Percentiles rank a stretch among this genome's conserved stretches.
These are phyloP conservation scores for Apocheima hispidaria DNA, from an alignment of 2,888 invertebrate species.

Conservation along the genomic window DNA sequence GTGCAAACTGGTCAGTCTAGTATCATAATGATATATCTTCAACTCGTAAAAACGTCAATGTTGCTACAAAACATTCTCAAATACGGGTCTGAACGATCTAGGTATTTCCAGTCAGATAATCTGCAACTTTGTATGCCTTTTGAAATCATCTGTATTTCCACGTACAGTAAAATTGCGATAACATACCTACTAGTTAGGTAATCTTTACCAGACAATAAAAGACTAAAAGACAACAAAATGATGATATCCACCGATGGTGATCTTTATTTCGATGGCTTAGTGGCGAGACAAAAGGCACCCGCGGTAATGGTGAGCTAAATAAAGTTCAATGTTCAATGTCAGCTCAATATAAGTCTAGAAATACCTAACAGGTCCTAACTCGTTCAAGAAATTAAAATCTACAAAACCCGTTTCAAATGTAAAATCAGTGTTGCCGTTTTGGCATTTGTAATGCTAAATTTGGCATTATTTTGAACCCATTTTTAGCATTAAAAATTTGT, in stretches of 20 bases:
- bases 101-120: not conserved
- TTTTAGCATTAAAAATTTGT: too few species aligned
- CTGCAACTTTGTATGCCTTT: not conserved
- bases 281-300: not conserved
- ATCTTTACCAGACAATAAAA: too few species aligned
- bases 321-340: conserved; percentile 15
- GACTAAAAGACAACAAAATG: too few species aligned
- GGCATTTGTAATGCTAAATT: too few species aligned
- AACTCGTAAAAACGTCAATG: not conserved
- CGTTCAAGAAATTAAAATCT: conserved; percentile 10
- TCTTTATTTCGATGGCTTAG: not conserved
- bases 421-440: too few species aligned
- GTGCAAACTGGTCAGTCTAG: too few species aligned
- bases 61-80: not conserved
- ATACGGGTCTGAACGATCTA: not conserved
- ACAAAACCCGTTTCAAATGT: conserved; percentile 18
- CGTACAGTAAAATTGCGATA: not conserved
- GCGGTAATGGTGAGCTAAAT: not conserved
- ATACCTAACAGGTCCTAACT: conserved; percentile 26
- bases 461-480: too few species aligned
- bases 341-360: conserved; percentile 11
- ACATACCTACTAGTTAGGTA: not conserved
- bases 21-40: not conserved
- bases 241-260: too few species aligned
- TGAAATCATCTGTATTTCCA: not conserved